Evolutionary conservation across 2,113 vertebrate species (phyloP).

Genomic region (Synodontis membranacea): DNA sequence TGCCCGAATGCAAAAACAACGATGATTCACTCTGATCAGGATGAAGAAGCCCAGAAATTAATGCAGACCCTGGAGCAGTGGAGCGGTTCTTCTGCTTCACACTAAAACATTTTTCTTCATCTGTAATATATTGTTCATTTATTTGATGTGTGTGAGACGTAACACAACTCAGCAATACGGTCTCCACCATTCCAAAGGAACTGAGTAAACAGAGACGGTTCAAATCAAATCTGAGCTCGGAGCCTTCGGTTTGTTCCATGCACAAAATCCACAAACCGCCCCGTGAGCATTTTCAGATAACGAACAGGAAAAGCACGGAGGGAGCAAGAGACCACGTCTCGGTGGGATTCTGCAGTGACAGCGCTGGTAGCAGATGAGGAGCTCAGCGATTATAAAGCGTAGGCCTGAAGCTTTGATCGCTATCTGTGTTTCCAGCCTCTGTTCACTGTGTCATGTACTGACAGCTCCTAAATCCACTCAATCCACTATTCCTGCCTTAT

Average conservation of each 20-base stretch:
- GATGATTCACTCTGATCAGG: conserved; percentile 3
- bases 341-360: conserved; percentile 22
- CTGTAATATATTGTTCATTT: conserved; percentile 6
- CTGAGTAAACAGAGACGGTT: background rate
- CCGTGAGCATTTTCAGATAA: conserved; percentile 22
- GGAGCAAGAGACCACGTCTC: background rate
- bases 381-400: conserved; percentile 46
- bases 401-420: conserved; percentile 45
- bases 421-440: conserved; percentile 35
- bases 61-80: background rate
- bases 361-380: conserved; percentile 42
- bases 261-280: conserved; percentile 24
- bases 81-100: background rate
- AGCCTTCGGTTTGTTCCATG: conserved; percentile 30
- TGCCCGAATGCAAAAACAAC: background rate
- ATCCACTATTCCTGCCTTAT: conserved; percentile 6
- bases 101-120: background rate
- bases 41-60: background rate
- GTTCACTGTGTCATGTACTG: conserved; percentile 29
- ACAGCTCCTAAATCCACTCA: conserved; percentile 16
- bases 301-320: conserved; percentile 26
- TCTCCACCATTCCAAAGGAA: background rate
- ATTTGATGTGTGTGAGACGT: background rate
- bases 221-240: background rate
- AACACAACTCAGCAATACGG: background rate